Percentiles rank a stretch among this genome's conserved stretches.
Conservation (phyloP, 2,888 invertebrate species). For the Rutpela maculata region DNA sequence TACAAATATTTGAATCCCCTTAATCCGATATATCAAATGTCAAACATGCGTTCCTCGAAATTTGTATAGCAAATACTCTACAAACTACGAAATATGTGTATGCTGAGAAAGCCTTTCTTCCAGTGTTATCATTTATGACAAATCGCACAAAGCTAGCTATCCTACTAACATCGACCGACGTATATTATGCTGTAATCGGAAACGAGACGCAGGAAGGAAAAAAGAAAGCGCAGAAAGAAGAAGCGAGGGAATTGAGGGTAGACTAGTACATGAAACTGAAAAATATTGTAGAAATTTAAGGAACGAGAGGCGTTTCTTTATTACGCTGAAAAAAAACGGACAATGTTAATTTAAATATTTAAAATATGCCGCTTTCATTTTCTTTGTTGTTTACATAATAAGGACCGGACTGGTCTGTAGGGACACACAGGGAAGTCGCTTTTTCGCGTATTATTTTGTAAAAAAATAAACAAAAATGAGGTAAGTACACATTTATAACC, state of each 20-base stretch:
- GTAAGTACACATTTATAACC: too few relatives aligned
- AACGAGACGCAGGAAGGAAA: conserved; percentile 20
- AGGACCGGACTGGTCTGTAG: too few relatives aligned
- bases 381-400: too few relatives aligned
- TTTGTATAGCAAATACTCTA: background rate
- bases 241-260: conserved; percentile 1
- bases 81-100: background rate
- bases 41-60: background rate
- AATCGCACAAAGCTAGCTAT: background rate
- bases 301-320: background rate
- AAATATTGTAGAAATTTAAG: background rate
- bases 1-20: background rate
- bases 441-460: too few relatives aligned
- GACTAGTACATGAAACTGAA: background rate
- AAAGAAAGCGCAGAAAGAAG: conserved; percentile 20
- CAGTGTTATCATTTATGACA: conserved; percentile 17
- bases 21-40: background rate
- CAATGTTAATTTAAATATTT: background rate
- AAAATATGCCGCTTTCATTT: too few relatives aligned
- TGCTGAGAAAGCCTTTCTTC: background rate
- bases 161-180: conserved; percentile 12
- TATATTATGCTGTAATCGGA: conserved; percentile 20
- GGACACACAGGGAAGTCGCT: too few relatives aligned
- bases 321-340: background rate
- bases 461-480: too few relatives aligned